phyloP scores from a whole-genome alignment of 2,888 invertebrate genomes.

The Napeogenes sylphis region DNA sequence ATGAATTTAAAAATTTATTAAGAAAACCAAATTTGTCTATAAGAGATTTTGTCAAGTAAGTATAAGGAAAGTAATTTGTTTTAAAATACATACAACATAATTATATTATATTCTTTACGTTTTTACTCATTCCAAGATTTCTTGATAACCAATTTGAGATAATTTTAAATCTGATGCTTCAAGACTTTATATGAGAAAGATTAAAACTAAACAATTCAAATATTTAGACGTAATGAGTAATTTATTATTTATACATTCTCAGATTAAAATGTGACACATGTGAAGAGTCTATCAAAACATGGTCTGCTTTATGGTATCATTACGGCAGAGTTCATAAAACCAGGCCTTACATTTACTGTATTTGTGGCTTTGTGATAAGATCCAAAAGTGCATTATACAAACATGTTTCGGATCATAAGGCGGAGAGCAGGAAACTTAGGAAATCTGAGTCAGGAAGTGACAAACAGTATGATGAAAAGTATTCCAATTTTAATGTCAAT shows the following conservation, averaged over 20 bases:
- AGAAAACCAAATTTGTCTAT: constrained; percentile 55
- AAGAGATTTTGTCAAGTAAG: constrained; percentile 55
- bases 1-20: constrained; percentile 51
- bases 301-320: constrained; percentile 54
- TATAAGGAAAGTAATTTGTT: constrained; percentile 13
- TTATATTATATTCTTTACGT: no score
- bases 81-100: neutral
- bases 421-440: constrained; percentile 49
- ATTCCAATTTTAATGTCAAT: constrained; percentile 55
- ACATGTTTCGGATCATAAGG: constrained; percentile 63
- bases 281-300: constrained; percentile 51
- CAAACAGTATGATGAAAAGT: constrained; percentile 46
- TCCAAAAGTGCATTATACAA: constrained; percentile 66
- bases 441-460: constrained; percentile 42
- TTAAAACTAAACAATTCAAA: no score
- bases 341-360: constrained; percentile 55
- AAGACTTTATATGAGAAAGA: no score
- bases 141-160: no score
- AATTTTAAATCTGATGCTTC: no score
- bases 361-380: constrained; percentile 61
- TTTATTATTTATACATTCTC: constrained; percentile 34
- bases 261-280: constrained; percentile 61
- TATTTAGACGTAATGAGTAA: no score
- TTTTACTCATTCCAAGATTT: no score
- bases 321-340: constrained; percentile 53